phyloP scores from a whole-genome alignment of 2,797 vertebrate species.

The Phalanger gymnotis region DNA sequence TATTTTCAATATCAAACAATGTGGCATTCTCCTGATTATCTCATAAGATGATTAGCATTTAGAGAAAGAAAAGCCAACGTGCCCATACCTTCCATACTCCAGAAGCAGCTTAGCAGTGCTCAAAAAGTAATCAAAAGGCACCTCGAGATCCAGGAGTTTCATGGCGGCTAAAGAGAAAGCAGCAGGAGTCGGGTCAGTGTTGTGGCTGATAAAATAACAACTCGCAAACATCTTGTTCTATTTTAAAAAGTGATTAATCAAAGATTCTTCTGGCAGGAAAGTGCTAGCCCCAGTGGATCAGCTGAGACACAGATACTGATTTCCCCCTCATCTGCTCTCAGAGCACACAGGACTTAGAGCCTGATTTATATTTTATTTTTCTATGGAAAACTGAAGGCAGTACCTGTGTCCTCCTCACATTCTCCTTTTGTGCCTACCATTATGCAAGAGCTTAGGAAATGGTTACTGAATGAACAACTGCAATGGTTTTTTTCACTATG shows the following conservation, averaged over 20 bases:
- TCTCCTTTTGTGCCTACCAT: not conserved
- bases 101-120: conserved; percentile 89
- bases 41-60: conserved; percentile 41
- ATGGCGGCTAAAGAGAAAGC: conserved; percentile 84
- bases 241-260: not conserved
- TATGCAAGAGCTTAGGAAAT: not conserved
- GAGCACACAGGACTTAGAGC: not conserved
- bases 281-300: not conserved
- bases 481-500: not conserved
- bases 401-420: not conserved
- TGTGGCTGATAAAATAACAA: conserved; percentile 42
- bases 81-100: conserved; percentile 89
- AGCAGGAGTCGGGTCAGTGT: conserved; percentile 54
- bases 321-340: not conserved
- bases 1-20: not conserved
- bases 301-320: not conserved
- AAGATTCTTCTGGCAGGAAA: not conserved
- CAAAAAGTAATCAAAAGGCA: conserved; percentile 90
- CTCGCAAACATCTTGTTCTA: conserved; percentile 51
- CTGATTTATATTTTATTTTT: not conserved
- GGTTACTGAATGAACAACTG: not conserved
- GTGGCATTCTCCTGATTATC: not conserved
- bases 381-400: not conserved
- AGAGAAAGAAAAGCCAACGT: conserved; percentile 32
- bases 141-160: conserved; percentile 86